Base-by-base conservation (phyloP, 2,797 vertebrate species). In the Trachurus trachurus region DNA sequence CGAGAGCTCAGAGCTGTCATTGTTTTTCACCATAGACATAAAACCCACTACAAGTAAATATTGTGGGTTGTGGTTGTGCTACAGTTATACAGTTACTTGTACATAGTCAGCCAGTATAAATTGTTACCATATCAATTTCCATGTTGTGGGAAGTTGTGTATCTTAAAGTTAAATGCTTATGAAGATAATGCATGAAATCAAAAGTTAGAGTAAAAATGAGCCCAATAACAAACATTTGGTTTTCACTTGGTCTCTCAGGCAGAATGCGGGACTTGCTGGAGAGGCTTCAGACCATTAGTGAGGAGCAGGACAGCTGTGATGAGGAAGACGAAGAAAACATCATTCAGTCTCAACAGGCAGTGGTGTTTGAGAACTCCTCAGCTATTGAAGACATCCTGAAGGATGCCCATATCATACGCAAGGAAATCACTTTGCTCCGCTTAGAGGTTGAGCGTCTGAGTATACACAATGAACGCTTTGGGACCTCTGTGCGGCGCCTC, bases 201-300 rank as follows among this genome's bases (percentile, higher is more conserved):
- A 54, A 80, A 71, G 16, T 21, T 21, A 26, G 8, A 42, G 15
- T 37, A n/a, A 4, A 42, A 6, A 42, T n/a, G 17, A 67, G 6
- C n/a, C 45, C 10, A 42, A 10, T 78, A 68, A 67, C 26, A 22
- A 54, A 22, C 6, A n/a, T 44, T 8, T 84, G 74, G 29, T 83
- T 74, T 31, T 26, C 1, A 5, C 12, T 9, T 70, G 22, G 16
- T 82, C 26, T 72, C 80, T 74, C 85, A 96, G 95, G 85, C 87
- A 96, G 79, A 76, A 99, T 99, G 97, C 96, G 96, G 93, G 96
- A 99, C 93, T 94, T 96, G 65, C 93, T 99, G 5, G 90, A 88
- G 0, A 97, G 96, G 71, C 90, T 99, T 63, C 86, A 90, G 53
- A 94, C 94, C 66, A 57, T 94, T 40, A 87, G 90, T 59, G 92